Evolutionary conservation across 2,888 invertebrate species (phyloP), one percentile per base, ranked within the genome.

Genomic region (Synergus umbraculus): DNA sequence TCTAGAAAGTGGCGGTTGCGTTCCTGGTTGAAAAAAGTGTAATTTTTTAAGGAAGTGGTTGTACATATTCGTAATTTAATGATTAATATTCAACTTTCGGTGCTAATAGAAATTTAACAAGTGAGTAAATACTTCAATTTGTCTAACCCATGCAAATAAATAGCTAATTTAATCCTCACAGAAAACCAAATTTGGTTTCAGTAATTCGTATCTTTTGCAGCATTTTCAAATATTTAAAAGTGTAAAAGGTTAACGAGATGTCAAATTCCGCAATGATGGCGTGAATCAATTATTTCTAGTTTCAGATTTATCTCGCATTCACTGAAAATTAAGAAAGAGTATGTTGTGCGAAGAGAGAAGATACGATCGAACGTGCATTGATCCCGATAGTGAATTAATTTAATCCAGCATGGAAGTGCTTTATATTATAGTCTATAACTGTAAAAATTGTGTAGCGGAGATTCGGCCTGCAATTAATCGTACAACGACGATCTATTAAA

Each of bases 281-380:
- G 46, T 10, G 15, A 29, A 73, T 37, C 10, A 49, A 54, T 46
- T 15, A 49, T 73, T 15, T n/a, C 29, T n/a, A 22, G 15, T 37
- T 73, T 73, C n/a, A 49, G 69, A 54, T 73, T 73, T 37, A 73
- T 49, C 49, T 49, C 37, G 22, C 15, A 54, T 37, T 73, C 49
- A 37, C 15, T 15, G 9, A 49, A 73, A 73, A 37, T 9, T 60
- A 54, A 54, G 8, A 54, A 54, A 54, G n/a, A 54, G n/a, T 54
- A 54, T 54, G n/a, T 54, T 54, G n/a, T 54, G 54, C 54, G 7
- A 8, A n/a, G n/a, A 54, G 54, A 54, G 54, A 54, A 54, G n/a
- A 54, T 22, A 22, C 22, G 54, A 54, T 54, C 54, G n/a, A 54
- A 54, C n/a, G 54, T n/a, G 15, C n/a, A 54, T 54, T n/a, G n/a